Evolutionary conservation across 2,113 vertebrate genomes (phyloP), one percentile per base, ranked within the genome.

Genomic region (Glaucomys volans): DNA sequence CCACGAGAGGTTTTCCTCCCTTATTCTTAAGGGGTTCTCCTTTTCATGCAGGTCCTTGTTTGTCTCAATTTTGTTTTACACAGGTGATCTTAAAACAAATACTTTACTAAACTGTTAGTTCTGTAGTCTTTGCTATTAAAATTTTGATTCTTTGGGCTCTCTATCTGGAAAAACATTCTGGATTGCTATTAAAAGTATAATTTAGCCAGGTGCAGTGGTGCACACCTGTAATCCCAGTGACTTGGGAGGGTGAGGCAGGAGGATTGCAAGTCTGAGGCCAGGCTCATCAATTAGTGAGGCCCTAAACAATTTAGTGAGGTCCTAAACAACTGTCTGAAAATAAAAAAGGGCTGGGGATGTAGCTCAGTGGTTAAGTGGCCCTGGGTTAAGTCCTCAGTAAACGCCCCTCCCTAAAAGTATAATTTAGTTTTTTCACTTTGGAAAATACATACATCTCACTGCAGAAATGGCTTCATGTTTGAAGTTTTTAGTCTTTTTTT

Each of bases 401-500:
- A 59, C 6, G 8, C 57, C 22, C 22, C 22, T 59, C 22, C 22
- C 22, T 16, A 59, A 59, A 59, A 59, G 57, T 59, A 10, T 59
- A 59, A 59, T 22, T 84, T 42, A 11, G 10, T n/a, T 88, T 22
- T 50, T 62, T 67, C 26, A 69, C 62, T 79, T 83, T 95, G 77
- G 30, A 87, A 97, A 85, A 77, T 88, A 35, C 30, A 42, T 54
- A n/a, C 28, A 81, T 95, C 47, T 87, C 11, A 40, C 0, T 87
- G 8, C 28, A 64, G 52, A 95, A 52, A 40, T 95, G 20, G 32
- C 62, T 93, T 91, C 40, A 10, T 79, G 59, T 47, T 75, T 88
- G 44, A 93, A 92, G 71, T 13, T 71, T 82, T 57, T 88, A 72
- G 32, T 95, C 62, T 88, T 52, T 90, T 89, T 88, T 52, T 90